Evolutionary conservation across 1,140 invertebrate genomes (phyloP), one percentile per base, ranked within the genome.

Genomic region (Rhopalosiphum maidis): DNA sequence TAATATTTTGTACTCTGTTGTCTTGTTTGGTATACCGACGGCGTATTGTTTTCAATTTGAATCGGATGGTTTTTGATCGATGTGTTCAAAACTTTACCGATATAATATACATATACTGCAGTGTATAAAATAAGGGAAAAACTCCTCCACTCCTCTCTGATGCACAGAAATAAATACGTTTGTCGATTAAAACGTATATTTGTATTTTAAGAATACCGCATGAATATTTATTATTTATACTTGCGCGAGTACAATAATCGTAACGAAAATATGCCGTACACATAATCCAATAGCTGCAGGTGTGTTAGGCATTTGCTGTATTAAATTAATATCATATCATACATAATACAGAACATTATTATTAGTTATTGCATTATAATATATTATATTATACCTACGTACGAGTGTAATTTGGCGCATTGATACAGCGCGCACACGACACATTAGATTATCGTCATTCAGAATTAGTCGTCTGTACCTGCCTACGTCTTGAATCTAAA

Each of bases 11-110:
- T 77, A 43, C 25, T 43, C 4, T 77, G 37, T 77, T 77, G 37
- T 77, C 46, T 91, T 77, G 55, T 77, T 68, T 43, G 87, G 35
- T 21, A 37, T n/a, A 30, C 90, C 30, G 5, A 35, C 68, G 5
- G 23, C 68, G 43, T 18, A n/a, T 43, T 35, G 9, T 91, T 77
- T 77, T 91, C 41, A 77, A 46, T 77, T 91, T 77, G 55, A 41
- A 90, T 25, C 9, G n/a, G 30, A 91, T 46, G 68, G n/a, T 91
- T 91, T 46, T 30, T 48, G 43, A 91, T 91, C 43, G n/a, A 82
- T 48, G 43, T 21, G 25, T 23, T 68, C 37, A 54, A 90, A 60
- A 90, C 54, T 37, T 37, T 22, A 30, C 35, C 22, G 55, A 51
- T 37, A 54, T 54, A 9, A 54, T 87, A 22, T 30, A 30, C 30